Evolutionary conservation across 2,888 invertebrate species (phyloP).

Genomic region (Euphydryas editha): DNA sequence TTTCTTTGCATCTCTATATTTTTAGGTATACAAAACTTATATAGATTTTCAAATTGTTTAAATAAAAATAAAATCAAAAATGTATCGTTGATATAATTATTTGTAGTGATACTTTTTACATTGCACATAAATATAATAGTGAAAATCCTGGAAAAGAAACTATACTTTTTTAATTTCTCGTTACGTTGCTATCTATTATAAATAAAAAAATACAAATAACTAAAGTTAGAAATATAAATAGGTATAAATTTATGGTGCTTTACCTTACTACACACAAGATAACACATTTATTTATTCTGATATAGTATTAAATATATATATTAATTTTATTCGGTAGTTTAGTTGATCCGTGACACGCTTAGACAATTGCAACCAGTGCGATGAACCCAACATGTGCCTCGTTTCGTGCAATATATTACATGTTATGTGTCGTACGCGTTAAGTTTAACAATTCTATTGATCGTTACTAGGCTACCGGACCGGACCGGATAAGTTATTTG

Average conservation of each 20-base stretch:
- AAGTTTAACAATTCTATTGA: constrained; percentile 73
- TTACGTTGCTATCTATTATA: not conserved
- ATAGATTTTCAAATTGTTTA: not conserved
- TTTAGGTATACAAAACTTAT: not conserved
- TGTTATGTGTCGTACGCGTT: constrained; percentile 47
- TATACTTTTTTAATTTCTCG: too few species aligned
- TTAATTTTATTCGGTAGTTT: not conserved
- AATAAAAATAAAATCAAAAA: not conserved
- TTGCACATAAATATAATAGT: too few species aligned
- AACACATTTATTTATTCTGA: not conserved
- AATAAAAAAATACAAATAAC: not conserved
- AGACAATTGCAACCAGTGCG: not conserved
- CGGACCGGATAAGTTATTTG: constrained; percentile 1
- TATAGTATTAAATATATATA: not conserved
- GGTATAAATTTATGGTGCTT: not conserved
- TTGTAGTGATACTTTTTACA: not conserved
- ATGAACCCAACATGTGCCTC: not conserved
- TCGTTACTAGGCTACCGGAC: constrained; percentile 49
- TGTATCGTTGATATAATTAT: not conserved
- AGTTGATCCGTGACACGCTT: not conserved
- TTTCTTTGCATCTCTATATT: constrained; percentile 1
- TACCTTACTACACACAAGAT: not conserved
- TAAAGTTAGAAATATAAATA: not conserved
- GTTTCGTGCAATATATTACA: constrained; percentile 8
- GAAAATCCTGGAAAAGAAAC: too few species aligned